Evolutionary conservation across 2,888 invertebrate species (phyloP), one percentile per base, ranked within the genome.

Genomic region (Amiota mariae): DNA sequence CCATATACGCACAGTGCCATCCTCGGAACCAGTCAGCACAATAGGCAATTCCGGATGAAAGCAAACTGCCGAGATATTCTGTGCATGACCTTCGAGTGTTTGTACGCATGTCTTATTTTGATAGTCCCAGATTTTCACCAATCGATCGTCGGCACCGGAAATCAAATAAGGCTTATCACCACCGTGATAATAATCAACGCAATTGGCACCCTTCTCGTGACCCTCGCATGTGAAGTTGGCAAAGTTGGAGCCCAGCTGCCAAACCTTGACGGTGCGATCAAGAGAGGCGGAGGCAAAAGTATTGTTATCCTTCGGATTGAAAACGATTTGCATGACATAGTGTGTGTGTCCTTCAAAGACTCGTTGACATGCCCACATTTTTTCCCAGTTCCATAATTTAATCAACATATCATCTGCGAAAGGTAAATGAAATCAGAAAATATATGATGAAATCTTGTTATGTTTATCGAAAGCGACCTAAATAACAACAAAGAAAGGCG

Each of bases 341-440:
- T 99, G 99, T 0, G 98, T 97, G 91, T 99, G 99, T 0, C 99
- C 99, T 88, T 99, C 99, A 88, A 99, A 99, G 13, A 98, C 96
- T 89, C 99, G 98, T 88, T 99, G 98, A 85, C 98, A 97, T 0
- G 95, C 93, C 99, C 99, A 99, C 85, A 96, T 93, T 88, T 98
- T 98, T 72, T 99, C 99, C 99, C 99, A 99, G 90, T 99, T 99
- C 99, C 99, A 99, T 75, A 99, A 90, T 90, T 99, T 99, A 78
- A 99, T 98, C 72, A 97, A 91, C 95, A 99, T 96, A 88, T 99
- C 99, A 92, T 99, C 99, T 97, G 89, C 73, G 91, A 6, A 6
- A 6, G 36, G 36, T 36, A 36, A 36, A 36, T 8, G 36, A 73
- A 73, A 47, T 12, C 66, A 15, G 8, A 20, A 46, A 70, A 70